Conservation (phyloP, 2,797 vertebrate genomes). For the Thripadectes ignobilis region DNA sequence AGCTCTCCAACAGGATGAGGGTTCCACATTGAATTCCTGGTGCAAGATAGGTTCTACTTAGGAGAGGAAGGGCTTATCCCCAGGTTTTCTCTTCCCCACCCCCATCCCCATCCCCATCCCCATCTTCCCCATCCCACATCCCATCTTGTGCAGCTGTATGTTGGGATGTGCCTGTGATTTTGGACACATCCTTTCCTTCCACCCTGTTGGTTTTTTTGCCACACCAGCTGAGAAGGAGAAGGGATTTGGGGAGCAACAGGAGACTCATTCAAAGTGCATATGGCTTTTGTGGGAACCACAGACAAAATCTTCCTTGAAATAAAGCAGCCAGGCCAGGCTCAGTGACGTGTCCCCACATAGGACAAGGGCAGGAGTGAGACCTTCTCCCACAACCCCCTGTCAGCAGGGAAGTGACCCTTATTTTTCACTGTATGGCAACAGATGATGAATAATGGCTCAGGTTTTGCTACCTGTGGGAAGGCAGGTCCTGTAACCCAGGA, state of each 20-base stretch:
- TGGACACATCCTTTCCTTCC: neutral
- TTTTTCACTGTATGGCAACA: neutral
- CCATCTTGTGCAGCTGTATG: too few species aligned
- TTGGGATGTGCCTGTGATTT: neutral
- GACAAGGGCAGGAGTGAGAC: neutral
- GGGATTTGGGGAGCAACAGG: neutral
- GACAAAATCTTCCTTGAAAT: neutral
- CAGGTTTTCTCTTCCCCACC: neutral
- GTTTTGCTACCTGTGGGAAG: neutral
- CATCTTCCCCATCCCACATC: neutral
- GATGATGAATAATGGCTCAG: slow-evolving; percentile 18
- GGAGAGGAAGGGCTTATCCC: neutral
- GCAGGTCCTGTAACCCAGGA: neutral
- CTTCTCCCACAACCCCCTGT: neutral
- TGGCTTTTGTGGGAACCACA: neutral
- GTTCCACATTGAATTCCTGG: neutral
- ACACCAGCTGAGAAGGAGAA: neutral
- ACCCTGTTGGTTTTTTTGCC: neutral
- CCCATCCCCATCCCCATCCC: neutral
- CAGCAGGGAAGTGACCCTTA: neutral
- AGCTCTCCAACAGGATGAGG: rapidly evolving
- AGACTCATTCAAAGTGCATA: neutral
- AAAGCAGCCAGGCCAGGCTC: neutral
- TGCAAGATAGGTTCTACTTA: neutral
- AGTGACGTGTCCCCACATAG: neutral